phyloP scores from a whole-genome alignment of 2,888 invertebrate species.

The Drosophila multiciliata region DNA sequence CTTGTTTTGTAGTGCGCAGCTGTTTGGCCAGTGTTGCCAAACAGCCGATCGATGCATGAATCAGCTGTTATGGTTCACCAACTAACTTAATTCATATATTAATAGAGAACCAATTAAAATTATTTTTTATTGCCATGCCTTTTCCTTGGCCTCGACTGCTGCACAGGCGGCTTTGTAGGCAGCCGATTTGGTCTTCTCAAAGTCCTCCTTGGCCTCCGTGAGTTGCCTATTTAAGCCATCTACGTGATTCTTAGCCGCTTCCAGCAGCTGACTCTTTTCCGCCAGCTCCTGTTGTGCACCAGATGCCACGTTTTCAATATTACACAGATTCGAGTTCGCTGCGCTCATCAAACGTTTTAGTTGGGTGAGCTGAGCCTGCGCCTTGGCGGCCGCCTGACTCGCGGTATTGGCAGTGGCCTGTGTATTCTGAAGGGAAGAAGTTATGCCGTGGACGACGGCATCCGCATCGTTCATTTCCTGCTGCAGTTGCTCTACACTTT shows the following conservation, averaged over 20 bases:
- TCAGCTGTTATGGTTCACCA: conserved; percentile 19
- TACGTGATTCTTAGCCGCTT: conserved; percentile 84
- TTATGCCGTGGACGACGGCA: conserved; percentile 87
- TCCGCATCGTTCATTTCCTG: conserved; percentile 89
- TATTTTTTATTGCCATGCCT: conserved; percentile 52
- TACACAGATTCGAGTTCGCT: conserved; percentile 86
- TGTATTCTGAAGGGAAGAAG: conserved; percentile 87
- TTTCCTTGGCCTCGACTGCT: conserved; percentile 88
- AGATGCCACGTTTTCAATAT: conserved; percentile 87
- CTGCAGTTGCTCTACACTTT: conserved; percentile 89
- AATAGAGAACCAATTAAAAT: not conserved
- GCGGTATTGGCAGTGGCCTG: conserved; percentile 88
- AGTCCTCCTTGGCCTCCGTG: conserved; percentile 87
- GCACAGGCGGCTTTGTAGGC: conserved; percentile 89
- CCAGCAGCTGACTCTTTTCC: conserved; percentile 64
- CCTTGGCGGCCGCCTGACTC: conserved; percentile 88
- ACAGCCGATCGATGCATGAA: not conserved
- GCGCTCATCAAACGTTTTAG: conserved; percentile 85
- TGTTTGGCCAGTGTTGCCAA: conserved; percentile 40
- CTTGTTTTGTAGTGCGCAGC: conserved; percentile 34
- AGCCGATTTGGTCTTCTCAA: conserved; percentile 88
- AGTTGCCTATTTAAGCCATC: conserved; percentile 88
- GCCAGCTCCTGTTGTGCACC: conserved; percentile 88
- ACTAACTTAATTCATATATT: not conserved
- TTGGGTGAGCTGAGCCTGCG: conserved; percentile 86